These are phyloP conservation scores for Chelon auratus DNA, from an alignment of 2,797 vertebrate genomes.

Conservation along the genomic window DNA sequence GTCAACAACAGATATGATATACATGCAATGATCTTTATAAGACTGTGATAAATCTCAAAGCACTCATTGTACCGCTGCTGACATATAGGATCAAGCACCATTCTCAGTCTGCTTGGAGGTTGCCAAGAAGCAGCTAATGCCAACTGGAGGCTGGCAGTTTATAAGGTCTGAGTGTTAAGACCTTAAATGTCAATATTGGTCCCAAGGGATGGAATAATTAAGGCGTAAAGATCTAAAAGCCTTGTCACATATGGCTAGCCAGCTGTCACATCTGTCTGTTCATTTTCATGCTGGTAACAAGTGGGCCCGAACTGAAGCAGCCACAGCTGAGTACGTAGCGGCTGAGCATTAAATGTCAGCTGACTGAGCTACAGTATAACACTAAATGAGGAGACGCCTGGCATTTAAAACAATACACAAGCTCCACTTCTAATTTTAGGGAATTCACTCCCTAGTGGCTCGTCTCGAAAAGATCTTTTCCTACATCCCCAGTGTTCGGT, in stretches of 20 bases:
- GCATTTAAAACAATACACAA: constrained; percentile 72
- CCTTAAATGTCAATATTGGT: constrained; percentile 75
- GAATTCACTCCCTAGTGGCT: constrained; percentile 51
- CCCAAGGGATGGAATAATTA: constrained; percentile 68
- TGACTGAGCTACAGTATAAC: constrained; percentile 67
- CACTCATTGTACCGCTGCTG: constrained; percentile 18
- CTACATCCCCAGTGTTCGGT: constrained; percentile 42
- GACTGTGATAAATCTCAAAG: constrained; percentile 24
- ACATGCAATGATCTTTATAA: constrained; percentile 37
- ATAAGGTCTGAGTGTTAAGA: constrained; percentile 67
- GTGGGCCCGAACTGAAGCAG: constrained; percentile 43
- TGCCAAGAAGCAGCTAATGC: constrained; percentile 74
- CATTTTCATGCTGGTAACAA: constrained; percentile 58
- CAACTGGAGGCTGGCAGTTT: constrained; percentile 71
- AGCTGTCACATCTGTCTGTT: constrained; percentile 76
- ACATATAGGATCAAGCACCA: constrained; percentile 47
- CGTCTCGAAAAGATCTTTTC: constrained; percentile 59
- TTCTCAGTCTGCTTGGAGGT: constrained; percentile 40
- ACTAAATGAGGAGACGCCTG: constrained; percentile 53
- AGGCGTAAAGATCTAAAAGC: constrained; percentile 72
- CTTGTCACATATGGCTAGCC: constrained; percentile 76
- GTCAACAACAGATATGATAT: constrained; percentile 21
- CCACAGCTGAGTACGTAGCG: constrained; percentile 40
- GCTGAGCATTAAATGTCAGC: constrained; percentile 74
- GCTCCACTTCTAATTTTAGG: constrained; percentile 63